Conservation (phyloP, 64 coral and sea anemone species). For the Montipora sp. region DNA sequence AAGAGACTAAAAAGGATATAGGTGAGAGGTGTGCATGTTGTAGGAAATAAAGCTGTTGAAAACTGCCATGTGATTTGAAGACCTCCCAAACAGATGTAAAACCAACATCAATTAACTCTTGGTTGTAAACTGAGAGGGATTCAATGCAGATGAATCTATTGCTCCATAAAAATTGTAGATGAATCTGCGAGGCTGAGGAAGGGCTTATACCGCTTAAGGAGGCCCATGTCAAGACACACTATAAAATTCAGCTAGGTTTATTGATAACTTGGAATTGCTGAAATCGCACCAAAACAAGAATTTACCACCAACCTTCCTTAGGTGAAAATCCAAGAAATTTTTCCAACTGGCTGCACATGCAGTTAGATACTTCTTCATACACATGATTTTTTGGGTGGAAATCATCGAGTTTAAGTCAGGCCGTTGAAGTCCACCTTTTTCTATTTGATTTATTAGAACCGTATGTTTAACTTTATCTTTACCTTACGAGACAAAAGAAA, state of each 20-base stretch:
- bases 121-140: too few relatives aligned
- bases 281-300: conserved; percentile 42
- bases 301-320: conserved; percentile 42
- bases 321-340: conserved; percentile 26
- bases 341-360: background rate
- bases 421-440: conserved; percentile 34
- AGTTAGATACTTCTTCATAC: conserved; percentile 26
- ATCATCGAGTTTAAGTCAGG: conserved; percentile 4
- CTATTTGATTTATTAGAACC: background rate
- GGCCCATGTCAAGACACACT: background rate
- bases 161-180: background rate
- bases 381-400: conserved; percentile 34
- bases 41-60: too few relatives aligned
- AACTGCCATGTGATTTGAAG: too few relatives aligned
- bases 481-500: conserved; percentile 39
- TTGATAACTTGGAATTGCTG: background rate
- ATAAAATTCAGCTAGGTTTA: conserved; percentile 32
- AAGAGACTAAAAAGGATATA: too few relatives aligned
- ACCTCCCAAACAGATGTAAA: too few relatives aligned
- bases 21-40: too few relatives aligned
- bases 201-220: background rate
- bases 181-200: background rate
- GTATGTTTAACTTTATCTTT: conserved; percentile 62
- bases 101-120: too few relatives aligned
- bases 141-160: conserved; percentile 1